Base-by-base conservation (phyloP, 2,888 invertebrate species). In the Chirona hameri region DNA sequence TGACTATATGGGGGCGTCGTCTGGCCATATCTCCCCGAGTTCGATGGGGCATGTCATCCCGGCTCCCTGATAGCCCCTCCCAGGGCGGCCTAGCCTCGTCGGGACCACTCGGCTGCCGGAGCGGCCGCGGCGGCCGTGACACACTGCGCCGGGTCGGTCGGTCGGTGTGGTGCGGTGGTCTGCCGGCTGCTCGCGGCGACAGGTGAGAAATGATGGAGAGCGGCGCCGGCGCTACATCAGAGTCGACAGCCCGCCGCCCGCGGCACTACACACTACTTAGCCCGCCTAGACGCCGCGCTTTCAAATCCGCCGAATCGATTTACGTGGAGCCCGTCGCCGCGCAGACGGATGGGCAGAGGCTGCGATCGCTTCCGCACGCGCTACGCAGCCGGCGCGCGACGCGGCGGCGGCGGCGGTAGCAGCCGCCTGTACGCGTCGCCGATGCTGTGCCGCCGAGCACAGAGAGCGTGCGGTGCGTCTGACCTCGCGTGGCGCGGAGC, bases 241-340 rank as follows among this genome's bases (percentile, higher is more conserved):
- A 76, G 39, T 12, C 24, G 46, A 9, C 18, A 12, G 10, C 39
- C 46, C 18, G 18, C 21, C 31, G 76, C 76, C 76, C 21, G 21
- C 76, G 46, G 46, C 76, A 2, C 39, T 76, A 46, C 76, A 76
- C 76, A 39, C 76, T 76, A 76, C 76, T 76, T 76, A 76, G 46
- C 24, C 39, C 76, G 39, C 24, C 39, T 24, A 52, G 76, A 39
- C 39, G 24, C 76, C 76, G 76, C 76, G 76, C 76, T 76, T 46
- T 76, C 76, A 76, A 46, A 76, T 46, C 76, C 21, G 24, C 46
- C 39, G 12, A 39, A 46, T 76, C 24, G 46, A 76, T 76, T 76
- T 31, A 18, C 29, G 9, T 18, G 72, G 18, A 31, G 72, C 27
- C 2, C 29, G 31, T 14, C 31, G 31, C 14, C 31, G 18, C 15